Evolutionary conservation across 2,113 vertebrate genomes (phyloP).

Genomic region (Haplochromis vanheusdeni): DNA sequence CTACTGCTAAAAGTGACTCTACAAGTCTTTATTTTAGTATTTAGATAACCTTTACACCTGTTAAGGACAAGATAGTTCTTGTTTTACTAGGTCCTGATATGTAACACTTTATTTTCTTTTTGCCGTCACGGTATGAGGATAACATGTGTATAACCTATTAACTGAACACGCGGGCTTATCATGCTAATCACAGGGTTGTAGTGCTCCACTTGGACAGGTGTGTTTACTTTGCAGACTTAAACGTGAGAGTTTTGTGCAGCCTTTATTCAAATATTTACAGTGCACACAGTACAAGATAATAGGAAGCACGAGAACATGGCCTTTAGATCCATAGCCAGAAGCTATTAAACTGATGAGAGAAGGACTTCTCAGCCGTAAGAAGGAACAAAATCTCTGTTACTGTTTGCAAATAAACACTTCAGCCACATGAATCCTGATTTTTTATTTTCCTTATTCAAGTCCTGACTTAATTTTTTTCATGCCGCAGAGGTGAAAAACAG

Average conservation of each 20-base stretch:
- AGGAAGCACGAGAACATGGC: conserved; percentile 14
- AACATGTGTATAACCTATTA: not conserved
- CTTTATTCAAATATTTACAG: conserved; percentile 55
- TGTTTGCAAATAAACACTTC: not conserved
- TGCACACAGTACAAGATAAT: conserved; percentile 21
- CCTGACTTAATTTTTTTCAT: not conserved
- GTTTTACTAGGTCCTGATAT: not conserved
- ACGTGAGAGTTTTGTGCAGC: conserved; percentile 28
- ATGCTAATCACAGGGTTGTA: not conserved
- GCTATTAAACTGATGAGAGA: conserved; percentile 40
- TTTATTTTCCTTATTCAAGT: not conserved
- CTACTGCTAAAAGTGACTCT: not conserved
- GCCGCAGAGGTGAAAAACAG: not conserved
- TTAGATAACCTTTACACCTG: not conserved
- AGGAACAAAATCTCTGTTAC: not conserved
- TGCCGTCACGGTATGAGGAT: not conserved
- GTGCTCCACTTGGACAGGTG: conserved; percentile 52
- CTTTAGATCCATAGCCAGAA: conserved; percentile 18
- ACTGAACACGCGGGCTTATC: not conserved
- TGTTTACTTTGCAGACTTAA: conserved; percentile 46
- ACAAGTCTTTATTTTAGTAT: not conserved
- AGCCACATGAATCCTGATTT: not conserved
- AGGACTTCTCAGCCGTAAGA: not conserved
- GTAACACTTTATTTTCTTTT: not conserved
- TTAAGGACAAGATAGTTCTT: not conserved